phyloP scores from a whole-genome alignment of 2,113 vertebrate species.

The Pseudorectes ferrugineus region DNA sequence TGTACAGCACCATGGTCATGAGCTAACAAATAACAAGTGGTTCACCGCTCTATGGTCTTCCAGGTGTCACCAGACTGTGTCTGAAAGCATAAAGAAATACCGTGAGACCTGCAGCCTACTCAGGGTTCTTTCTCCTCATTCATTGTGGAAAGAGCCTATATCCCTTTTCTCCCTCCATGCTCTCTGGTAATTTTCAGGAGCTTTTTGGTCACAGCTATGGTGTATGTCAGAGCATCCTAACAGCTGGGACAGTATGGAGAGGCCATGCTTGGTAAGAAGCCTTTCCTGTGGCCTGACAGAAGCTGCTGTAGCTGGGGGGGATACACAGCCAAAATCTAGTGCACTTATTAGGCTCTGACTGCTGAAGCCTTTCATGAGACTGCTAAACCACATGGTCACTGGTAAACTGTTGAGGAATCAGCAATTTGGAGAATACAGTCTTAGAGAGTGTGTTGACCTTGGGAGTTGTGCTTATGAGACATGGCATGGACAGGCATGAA shows the following conservation, averaged over 20 bases:
- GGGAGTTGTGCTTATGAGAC: neutral
- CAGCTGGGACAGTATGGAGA: neutral
- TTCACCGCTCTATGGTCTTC: neutral
- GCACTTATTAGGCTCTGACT: neutral
- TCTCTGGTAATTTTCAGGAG: neutral
- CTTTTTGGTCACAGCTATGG: neutral
- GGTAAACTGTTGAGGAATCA: neutral
- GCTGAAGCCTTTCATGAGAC: neutral
- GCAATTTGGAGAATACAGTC: neutral
- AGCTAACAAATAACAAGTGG: neutral
- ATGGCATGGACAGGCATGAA: neutral
- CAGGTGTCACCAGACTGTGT: neutral
- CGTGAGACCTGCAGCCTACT: neutral
- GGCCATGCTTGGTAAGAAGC: neutral
- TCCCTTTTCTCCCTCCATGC: neutral
- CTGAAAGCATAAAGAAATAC: neutral
- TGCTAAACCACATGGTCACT: neutral
- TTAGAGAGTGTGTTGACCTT: neutral
- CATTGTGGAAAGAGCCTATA: neutral
- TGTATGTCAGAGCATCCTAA: neutral
- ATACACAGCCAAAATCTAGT: neutral
- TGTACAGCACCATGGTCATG: neutral
- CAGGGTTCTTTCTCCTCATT: neutral
- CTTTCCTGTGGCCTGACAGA: neutral
- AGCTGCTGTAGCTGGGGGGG: neutral